These are phyloP conservation scores for Paradoxurus hermaphroditus DNA, from an alignment of 2,113 vertebrate genomes.

Conservation along the genomic window DNA sequence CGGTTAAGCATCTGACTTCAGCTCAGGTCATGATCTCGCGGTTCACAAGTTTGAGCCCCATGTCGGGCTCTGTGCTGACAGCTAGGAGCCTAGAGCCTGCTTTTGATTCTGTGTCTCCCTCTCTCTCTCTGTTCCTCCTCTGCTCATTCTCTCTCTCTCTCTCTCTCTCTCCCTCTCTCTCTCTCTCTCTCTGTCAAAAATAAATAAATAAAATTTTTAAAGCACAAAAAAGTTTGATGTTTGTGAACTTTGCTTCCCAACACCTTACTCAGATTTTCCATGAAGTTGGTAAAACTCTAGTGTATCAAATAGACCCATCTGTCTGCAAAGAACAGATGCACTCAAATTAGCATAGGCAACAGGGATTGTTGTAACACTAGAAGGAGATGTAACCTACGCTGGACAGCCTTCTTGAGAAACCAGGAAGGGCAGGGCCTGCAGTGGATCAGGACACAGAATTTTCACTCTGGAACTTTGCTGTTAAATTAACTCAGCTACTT, in stretches of 20 bases:
- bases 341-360: background rate
- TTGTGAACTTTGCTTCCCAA: fast-evolving
- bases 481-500: background rate
- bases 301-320: background rate
- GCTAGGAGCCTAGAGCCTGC: too few species aligned
- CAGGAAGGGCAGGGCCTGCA: background rate
- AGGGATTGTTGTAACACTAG: background rate
- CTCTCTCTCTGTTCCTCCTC: too few species aligned
- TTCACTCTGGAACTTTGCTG: background rate
- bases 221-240: background rate
- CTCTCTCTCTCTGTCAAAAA: too few species aligned
- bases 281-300: background rate
- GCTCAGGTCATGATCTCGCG: too few species aligned
- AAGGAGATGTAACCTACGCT: background rate
- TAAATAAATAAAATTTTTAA: too few species aligned
- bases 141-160: too few species aligned
- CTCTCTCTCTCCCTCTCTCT: too few species aligned
- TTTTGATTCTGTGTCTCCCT: too few species aligned
- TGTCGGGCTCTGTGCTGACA: too few species aligned
- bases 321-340: background rate
- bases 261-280: background rate
- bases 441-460: background rate
- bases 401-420: background rate
- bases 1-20: too few species aligned
- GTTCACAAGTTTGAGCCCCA: too few species aligned